phyloP scores from a whole-genome alignment of 2,888 invertebrate species.

The Scrobipalpa costella region DNA sequence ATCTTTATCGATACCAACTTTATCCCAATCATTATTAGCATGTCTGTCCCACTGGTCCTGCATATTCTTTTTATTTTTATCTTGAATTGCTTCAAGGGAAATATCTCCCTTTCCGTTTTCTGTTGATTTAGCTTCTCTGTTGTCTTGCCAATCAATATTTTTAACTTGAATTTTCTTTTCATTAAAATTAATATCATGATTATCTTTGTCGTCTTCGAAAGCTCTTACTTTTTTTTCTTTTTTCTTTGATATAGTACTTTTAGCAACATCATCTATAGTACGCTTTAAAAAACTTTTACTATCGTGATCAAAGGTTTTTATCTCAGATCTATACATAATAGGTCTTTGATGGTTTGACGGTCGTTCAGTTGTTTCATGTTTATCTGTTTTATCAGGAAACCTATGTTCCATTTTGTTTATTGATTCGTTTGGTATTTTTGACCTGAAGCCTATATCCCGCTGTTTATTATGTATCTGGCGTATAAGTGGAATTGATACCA shows the following conservation, averaged over 20 bases:
- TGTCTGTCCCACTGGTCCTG: not conserved
- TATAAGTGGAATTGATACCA: no score
- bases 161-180: not conserved
- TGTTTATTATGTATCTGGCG: no score
- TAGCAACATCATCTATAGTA: not conserved
- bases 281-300: not conserved
- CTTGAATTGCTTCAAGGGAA: not conserved
- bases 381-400: no score
- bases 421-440: no score
- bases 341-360: no score
- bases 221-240: not conserved
- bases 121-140: not conserved
- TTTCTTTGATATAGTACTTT: not conserved
- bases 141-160: not conserved
- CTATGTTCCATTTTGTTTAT: no score
- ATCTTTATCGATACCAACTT: not conserved
- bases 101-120: not conserved
- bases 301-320: not conserved
- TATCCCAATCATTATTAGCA: not conserved
- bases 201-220: not conserved
- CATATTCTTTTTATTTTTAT: no score
- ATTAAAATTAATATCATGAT: not conserved
- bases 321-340: not conserved
- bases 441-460: no score
- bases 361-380: no score